These are phyloP conservation scores for Haemorhous mexicanus DNA, from an alignment of 2,113 vertebrate species.

Conservation along the genomic window DNA sequence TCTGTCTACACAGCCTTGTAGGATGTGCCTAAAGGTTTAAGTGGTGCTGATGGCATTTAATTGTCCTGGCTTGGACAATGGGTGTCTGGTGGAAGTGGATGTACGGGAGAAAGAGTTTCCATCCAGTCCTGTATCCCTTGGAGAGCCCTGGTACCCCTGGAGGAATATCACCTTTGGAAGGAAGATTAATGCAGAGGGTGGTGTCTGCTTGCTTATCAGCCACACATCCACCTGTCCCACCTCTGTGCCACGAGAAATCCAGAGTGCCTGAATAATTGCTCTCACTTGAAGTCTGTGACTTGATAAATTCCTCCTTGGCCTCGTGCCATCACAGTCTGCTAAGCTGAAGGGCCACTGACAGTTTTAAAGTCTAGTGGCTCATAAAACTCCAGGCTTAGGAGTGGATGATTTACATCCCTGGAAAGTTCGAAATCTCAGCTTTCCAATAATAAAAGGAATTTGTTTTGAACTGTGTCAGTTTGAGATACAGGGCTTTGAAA, in stretches of 20 bases:
- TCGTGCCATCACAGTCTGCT: neutral
- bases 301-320: neutral
- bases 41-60: neutral
- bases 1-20: neutral
- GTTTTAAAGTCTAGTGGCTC: neutral
- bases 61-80: neutral
- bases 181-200: neutral
- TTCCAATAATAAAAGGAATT: neutral
- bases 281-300: neutral
- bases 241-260: neutral
- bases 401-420: neutral
- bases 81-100: neutral
- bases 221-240: neutral
- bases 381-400: neutral
- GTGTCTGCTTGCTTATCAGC: neutral
- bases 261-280: neutral
- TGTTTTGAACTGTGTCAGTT: neutral
- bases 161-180: neutral
- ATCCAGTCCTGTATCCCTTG: neutral
- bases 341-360: neutral
- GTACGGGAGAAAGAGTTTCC: neutral
- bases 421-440: neutral
- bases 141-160: neutral
- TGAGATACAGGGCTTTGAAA: neutral
- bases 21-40: neutral